Percentiles rank a stretch among this genome's conserved stretches.
phyloP scores from a whole-genome alignment of 2,113 vertebrate species.

The Pluvianellus socialis region DNA sequence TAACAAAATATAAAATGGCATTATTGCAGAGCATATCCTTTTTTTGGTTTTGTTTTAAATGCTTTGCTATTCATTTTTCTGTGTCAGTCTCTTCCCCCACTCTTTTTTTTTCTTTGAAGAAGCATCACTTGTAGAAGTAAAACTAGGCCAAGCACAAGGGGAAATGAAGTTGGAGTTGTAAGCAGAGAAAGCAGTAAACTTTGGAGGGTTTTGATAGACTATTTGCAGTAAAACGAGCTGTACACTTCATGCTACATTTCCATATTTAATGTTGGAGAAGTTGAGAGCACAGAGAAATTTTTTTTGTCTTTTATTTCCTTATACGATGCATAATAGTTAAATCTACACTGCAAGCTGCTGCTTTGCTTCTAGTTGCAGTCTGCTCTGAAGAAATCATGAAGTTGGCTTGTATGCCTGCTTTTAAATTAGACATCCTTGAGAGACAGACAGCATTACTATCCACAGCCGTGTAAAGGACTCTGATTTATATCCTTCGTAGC shows the following conservation, averaged over 20 bases:
- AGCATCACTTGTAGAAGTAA: neutral
- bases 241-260: rapidly evolving
- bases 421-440: neutral
- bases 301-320: neutral
- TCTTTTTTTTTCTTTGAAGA: neutral
- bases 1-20: neutral
- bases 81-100: neutral
- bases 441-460: neutral
- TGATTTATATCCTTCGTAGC: neutral
- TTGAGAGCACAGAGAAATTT: neutral
- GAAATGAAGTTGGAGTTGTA: neutral
- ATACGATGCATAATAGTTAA: neutral
- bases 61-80: neutral
- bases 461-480: neutral
- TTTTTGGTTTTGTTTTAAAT: neutral
- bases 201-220: neutral
- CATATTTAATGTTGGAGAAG: neutral
- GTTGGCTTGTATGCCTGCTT: neutral
- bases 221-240: neutral
- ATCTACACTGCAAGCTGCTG: neutral
- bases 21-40: neutral
- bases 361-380: neutral
- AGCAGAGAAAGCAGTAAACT: neutral
- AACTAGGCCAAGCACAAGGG: neutral
- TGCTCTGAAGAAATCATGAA: neutral